Evolutionary conservation across 2,113 vertebrate genomes (phyloP), one percentile per base, ranked within the genome.

Genomic region (Microcebus griseorufus): DNA sequence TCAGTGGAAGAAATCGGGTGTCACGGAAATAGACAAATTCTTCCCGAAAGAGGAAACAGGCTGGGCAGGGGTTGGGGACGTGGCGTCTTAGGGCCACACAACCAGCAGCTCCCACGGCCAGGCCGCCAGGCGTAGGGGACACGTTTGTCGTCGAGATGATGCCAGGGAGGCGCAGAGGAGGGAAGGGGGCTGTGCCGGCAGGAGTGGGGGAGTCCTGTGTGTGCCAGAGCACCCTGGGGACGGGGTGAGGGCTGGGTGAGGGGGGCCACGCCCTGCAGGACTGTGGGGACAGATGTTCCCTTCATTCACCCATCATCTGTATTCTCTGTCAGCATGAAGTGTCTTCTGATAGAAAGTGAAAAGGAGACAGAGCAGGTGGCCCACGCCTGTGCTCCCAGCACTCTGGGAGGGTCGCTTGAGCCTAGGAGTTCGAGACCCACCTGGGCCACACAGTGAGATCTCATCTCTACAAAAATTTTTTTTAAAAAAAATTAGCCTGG

Each of bases 261-360:
- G 20, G 25, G 22, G 51, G 45, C 45, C 45, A 48, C 45, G 85
- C 85, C 37, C 5, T 27, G 70, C 62, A 23, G n/a, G 27, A 7
- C 6, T 32, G 6, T 7, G n/a, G 64, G 48, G 64, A 53, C 27
- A 45, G 55, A 39, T 22, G 3, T 17, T 32, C 34, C 51, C 17
- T 32, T 53, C 18, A 11, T 27, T 62, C 5, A 16, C 16, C 4
- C 45, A 8, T 27, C 16, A 23, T 20, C 32, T 18, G 0, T 5
- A 14, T 58, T 67, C 32, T 42, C 18, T 5, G 5, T 34, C 34
- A 51, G 32, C 9, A n/a, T 5, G 13, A 25, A 34, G 23, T 9
- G 25, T 11, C 18, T 72, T 53, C 53, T 14, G 18, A 37, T 53
- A 60, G 34, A 60, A 62, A 62, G 27, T 5, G n/a, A 3, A 75